Percentiles rank a stretch among this genome's conserved stretches.
Conservation (phyloP, 2,888 invertebrate species). For the Caenorhabditis uteleia region DNA sequence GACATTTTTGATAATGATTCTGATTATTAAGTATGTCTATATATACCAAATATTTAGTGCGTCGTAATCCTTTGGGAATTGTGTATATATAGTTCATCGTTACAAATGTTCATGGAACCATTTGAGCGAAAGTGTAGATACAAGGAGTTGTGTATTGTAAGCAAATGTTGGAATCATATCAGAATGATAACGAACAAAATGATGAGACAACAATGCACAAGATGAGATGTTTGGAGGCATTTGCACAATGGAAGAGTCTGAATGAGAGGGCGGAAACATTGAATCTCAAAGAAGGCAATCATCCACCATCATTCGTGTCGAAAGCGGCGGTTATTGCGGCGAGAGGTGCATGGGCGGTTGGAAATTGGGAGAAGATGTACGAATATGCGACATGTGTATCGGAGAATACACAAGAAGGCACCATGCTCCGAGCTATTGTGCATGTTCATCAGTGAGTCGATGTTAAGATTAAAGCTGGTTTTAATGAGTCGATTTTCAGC, state of each 20-base stretch:
- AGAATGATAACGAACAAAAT: conserved; percentile 73
- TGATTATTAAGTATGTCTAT: too few relatives aligned
- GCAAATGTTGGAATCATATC: conserved; percentile 86
- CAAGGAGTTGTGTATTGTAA: too few relatives aligned
- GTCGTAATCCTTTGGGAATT: too few relatives aligned
- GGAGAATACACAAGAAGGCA: conserved; percentile 90
- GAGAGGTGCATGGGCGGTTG: conserved; percentile 93
- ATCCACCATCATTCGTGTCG: conserved; percentile 42
- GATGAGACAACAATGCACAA: conserved; percentile 82
- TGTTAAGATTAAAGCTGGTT: too few relatives aligned
- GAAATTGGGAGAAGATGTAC: conserved; percentile 90
- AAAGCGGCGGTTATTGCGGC: conserved; percentile 85
- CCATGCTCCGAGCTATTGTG: conserved; percentile 91
- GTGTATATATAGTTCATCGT: too few relatives aligned
- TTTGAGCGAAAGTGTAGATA: too few relatives aligned
- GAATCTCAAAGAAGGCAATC: too few relatives aligned
- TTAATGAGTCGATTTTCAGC: conserved; percentile 6
- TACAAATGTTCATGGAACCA: too few relatives aligned
- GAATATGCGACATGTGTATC: conserved; percentile 82
- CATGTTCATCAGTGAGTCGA: conserved; percentile 79
- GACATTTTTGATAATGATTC: too few relatives aligned
- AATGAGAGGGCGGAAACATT: conserved; percentile 36
- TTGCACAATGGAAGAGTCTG: conserved; percentile 85
- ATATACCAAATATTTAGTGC: too few relatives aligned
- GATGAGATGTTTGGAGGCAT: conserved; percentile 92